Conservation (phyloP, 2,113 vertebrate species). For the Scortum barcoo region DNA sequence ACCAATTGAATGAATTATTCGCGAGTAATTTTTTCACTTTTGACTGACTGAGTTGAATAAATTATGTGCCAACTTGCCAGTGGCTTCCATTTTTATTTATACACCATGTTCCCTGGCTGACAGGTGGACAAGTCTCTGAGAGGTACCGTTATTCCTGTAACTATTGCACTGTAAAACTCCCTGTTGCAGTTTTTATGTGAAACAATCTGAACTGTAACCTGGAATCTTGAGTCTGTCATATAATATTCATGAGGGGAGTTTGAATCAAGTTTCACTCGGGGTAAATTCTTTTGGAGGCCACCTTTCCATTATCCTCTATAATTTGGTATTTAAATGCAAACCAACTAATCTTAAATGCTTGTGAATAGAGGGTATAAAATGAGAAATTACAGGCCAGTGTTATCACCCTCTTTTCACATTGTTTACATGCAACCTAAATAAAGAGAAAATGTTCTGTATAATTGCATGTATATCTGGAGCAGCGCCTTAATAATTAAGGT, state of each 20-base stretch:
- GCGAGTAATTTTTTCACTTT: slow-evolving; percentile 31
- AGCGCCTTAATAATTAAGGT: slow-evolving; percentile 41
- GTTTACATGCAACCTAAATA: slow-evolving; percentile 56
- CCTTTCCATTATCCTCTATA: background rate
- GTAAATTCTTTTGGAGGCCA: background rate
- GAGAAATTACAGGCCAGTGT: slow-evolving; percentile 24
- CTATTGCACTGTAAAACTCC: background rate
- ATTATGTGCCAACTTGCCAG: background rate
- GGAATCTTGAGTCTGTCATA: background rate
- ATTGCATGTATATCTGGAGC: slow-evolving; percentile 48
- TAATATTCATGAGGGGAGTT: background rate
- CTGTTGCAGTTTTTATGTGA: slow-evolving; percentile 3
- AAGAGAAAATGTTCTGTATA: slow-evolving; percentile 49
- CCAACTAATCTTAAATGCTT: background rate
- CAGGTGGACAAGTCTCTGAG: background rate
- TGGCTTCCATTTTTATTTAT: background rate
- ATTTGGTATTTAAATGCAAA: background rate
- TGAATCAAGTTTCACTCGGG: background rate
- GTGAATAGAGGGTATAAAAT: slow-evolving; percentile 28
- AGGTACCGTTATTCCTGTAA: background rate
- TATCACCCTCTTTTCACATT: slow-evolving; percentile 26
- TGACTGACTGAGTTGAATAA: slow-evolving; percentile 7
- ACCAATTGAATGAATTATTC: background rate
- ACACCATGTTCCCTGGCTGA: slow-evolving; percentile 8
- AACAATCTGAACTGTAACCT: background rate